phyloP scores from a whole-genome alignment of 2,888 invertebrate genomes.

The Amaurobius ferox region DNA sequence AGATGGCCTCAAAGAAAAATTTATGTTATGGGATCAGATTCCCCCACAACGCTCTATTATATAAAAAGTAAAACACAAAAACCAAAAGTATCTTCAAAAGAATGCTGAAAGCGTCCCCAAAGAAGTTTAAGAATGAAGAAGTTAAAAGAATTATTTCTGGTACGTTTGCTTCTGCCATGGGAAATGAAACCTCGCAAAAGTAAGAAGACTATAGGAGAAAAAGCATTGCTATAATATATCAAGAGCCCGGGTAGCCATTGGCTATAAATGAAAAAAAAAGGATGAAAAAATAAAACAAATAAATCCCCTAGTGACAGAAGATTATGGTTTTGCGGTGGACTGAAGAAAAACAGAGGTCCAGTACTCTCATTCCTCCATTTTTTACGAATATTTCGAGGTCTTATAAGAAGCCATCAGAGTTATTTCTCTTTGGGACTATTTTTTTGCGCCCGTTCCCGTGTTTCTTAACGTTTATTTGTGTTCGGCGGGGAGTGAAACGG shows the following conservation, averaged over 20 bases:
- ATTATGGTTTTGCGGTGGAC: slow-evolving; percentile 72
- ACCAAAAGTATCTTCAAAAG: slow-evolving; percentile 53
- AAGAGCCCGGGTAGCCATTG: slow-evolving; percentile 63
- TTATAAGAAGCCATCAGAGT: slow-evolving; percentile 67
- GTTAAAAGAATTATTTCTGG: slow-evolving; percentile 71
- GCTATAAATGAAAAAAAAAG: slow-evolving; percentile 2
- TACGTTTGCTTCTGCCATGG: slow-evolving; percentile 50
- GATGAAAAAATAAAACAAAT: slow-evolving; percentile 65
- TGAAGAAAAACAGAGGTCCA: slow-evolving; percentile 56
- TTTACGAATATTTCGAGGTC: slow-evolving; percentile 59
- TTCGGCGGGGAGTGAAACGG: slow-evolving; percentile 42
- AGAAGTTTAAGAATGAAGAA: slow-evolving; percentile 72
- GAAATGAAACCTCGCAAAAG: background rate
- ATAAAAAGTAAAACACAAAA: background rate
- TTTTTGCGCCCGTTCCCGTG: slow-evolving; percentile 4
- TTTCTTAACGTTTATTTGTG: slow-evolving; percentile 35
- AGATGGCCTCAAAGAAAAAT: slow-evolving; percentile 6
- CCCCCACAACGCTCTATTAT: slow-evolving; percentile 15
- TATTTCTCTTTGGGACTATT: slow-evolving; percentile 39
- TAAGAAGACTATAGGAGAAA: slow-evolving; percentile 26
- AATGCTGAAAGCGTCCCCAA: slow-evolving; percentile 64
- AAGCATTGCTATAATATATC: slow-evolving; percentile 72
- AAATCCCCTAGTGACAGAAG: slow-evolving; percentile 73
- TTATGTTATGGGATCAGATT: background rate
- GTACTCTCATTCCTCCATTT: slow-evolving; percentile 12